Conservation (phyloP, 2,797 vertebrate species). For the Darevskia mixta region DNA sequence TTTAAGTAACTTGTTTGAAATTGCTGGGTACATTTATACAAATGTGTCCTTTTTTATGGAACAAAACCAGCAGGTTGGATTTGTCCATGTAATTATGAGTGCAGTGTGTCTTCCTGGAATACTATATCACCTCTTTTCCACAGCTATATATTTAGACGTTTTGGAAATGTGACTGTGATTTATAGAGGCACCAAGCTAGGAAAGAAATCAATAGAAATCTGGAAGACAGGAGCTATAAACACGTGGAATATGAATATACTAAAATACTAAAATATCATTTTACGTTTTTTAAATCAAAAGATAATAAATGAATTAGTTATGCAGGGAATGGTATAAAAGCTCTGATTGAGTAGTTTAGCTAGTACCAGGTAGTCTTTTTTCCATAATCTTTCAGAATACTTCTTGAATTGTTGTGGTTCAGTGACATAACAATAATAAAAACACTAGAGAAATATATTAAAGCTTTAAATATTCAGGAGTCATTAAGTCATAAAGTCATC, state of each 20-base stretch:
- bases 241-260: background rate
- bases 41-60: background rate
- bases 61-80: background rate
- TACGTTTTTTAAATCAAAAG: constrained; percentile 16
- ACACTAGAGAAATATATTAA: constrained; percentile 56
- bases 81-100: background rate
- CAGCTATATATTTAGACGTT: constrained; percentile 2
- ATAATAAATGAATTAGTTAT: constrained; percentile 66
- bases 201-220: constrained; percentile 57
- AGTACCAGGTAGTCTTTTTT: constrained; percentile 49
- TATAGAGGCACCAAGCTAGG: constrained; percentile 30
- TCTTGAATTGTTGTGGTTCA: constrained; percentile 55
- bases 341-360: constrained; percentile 53
- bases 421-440: constrained; percentile 57
- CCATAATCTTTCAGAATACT: constrained; percentile 58
- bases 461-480: constrained; percentile 54
- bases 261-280: background rate
- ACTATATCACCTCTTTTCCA: background rate
- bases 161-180: constrained; percentile 36
- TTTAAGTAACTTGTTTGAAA: constrained; percentile 62
- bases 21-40: constrained; percentile 23
- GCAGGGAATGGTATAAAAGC: constrained; percentile 50
- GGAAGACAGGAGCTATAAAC: constrained; percentile 3
- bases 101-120: background rate
- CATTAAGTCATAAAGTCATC: constrained; percentile 46